These are phyloP conservation scores for Telenomus remus DNA, from an alignment of 1,140 invertebrate species.

Conservation along the genomic window DNA sequence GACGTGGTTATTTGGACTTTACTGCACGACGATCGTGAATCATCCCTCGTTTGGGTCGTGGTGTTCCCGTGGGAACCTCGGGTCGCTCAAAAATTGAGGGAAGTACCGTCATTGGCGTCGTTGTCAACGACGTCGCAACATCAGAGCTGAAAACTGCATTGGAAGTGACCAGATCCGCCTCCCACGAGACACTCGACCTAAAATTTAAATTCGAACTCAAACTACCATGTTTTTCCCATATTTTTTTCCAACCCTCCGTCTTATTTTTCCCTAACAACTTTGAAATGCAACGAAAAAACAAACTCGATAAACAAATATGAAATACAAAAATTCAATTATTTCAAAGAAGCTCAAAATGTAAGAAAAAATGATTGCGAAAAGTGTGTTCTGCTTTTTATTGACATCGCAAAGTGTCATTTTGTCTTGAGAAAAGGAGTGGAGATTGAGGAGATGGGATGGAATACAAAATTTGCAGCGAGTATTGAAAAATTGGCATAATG, in stretches of 20 bases:
- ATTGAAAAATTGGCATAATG: constrained; percentile 49
- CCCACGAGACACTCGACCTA: constrained; percentile 61
- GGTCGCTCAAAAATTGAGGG: constrained; percentile 72
- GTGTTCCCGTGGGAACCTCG: constrained; percentile 63
- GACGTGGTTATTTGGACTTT: constrained; percentile 66
- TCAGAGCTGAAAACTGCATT: constrained; percentile 70
- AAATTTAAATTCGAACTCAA: constrained; percentile 73
- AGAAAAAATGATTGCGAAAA: too few species aligned
- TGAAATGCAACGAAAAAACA: too few species aligned
- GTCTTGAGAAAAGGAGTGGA: constrained; percentile 3
- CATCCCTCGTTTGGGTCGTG: constrained; percentile 57
- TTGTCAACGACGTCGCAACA: constrained; percentile 52
- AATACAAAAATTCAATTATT: too few species aligned
- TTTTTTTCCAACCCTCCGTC: constrained; percentile 42
- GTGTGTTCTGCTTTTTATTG: too few species aligned
- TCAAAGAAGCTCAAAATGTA: too few species aligned
- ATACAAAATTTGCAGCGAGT: constrained; percentile 30
- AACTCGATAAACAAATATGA: too few species aligned
- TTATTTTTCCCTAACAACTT: too few species aligned
- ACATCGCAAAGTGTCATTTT: too few species aligned
- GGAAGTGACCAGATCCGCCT: constrained; percentile 71
- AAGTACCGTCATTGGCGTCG: constrained; percentile 50
- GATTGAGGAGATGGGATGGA: constrained; percentile 19
- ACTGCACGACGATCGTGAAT: constrained; percentile 61
- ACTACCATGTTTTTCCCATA: constrained; percentile 25